A percentile compares a stretch with the other conserved stretches of the same genome.
Evolutionary conservation across 2,888 invertebrate genomes (phyloP).

Genomic region (Heteromurus nitidus): DNA sequence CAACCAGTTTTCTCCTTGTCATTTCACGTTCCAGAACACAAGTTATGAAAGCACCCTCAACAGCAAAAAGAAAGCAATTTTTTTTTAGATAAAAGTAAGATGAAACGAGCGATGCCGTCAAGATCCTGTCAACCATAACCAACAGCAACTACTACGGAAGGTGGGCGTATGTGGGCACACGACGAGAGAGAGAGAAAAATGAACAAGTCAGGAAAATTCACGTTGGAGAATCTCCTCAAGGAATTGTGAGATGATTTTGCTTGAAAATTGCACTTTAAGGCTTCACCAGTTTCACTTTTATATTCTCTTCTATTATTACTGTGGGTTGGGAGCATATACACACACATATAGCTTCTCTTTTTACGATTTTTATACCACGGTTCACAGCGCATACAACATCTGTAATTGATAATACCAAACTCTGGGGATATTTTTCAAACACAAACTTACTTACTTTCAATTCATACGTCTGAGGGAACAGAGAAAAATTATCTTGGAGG

Average conservation of each 20-base stretch:
- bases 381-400: too few species aligned
- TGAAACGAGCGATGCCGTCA: slow-evolving; percentile 33
- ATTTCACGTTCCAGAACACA: slow-evolving; percentile 41
- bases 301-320: too few species aligned
- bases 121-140: slow-evolving; percentile 35
- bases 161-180: slow-evolving; percentile 1
- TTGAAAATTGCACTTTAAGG: too few species aligned
- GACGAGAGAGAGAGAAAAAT: neutral
- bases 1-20: slow-evolving; percentile 18
- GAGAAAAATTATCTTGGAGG: too few species aligned
- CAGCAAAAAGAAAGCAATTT: slow-evolving; percentile 42
- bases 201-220: neutral
- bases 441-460: too few species aligned
- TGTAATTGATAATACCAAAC: too few species aligned
- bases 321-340: too few species aligned
- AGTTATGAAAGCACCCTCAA: slow-evolving; percentile 32
- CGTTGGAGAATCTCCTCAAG: neutral
- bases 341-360: too few species aligned
- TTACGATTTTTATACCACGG: too few species aligned
- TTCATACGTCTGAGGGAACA: too few species aligned
- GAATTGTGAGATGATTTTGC: neutral
- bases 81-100: slow-evolving; percentile 37
- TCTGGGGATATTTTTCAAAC: too few species aligned
- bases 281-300: too few species aligned
- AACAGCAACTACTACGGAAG: neutral